Conservation (phyloP, 1,140 invertebrate genomes). For the Neodiprion lecontei region DNA sequence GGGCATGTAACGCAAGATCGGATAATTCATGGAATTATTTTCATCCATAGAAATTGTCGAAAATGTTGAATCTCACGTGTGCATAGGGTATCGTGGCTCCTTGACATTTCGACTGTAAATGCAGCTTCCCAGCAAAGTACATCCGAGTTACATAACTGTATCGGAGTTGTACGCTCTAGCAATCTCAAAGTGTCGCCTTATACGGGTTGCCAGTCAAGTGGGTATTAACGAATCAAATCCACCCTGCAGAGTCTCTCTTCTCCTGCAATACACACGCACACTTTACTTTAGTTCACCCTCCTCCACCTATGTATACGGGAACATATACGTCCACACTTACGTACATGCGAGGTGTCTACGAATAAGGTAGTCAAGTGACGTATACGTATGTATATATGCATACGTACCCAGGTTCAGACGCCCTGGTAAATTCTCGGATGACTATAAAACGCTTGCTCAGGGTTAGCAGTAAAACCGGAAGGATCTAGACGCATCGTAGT, state of each 20-base stretch:
- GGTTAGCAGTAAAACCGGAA: not conserved
- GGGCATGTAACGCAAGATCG: too few species aligned
- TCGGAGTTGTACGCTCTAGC: not conserved
- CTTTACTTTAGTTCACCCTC: not conserved
- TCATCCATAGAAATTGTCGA: too few species aligned
- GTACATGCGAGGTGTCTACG: too few species aligned
- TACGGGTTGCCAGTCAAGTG: not conserved
- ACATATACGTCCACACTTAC: too few species aligned
- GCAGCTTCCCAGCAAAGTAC: not conserved
- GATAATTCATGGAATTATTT: too few species aligned
- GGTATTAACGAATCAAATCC: constrained; percentile 5
- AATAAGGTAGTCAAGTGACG: not conserved
- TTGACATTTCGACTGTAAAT: not conserved
- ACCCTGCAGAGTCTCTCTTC: not conserved
- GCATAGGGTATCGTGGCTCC: not conserved
- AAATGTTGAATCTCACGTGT: too few species aligned
- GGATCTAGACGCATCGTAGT: not conserved
- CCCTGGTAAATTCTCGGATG: not conserved
- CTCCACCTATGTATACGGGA: not conserved
- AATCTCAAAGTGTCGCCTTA: not conserved
- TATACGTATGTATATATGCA: not conserved
- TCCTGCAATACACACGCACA: not conserved
- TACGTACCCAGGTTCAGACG: not conserved
- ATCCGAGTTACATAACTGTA: not conserved
- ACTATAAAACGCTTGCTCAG: not conserved